Evolutionary conservation across 2,797 vertebrate genomes (phyloP).

Genomic region (Fistularia commersonii): DNA sequence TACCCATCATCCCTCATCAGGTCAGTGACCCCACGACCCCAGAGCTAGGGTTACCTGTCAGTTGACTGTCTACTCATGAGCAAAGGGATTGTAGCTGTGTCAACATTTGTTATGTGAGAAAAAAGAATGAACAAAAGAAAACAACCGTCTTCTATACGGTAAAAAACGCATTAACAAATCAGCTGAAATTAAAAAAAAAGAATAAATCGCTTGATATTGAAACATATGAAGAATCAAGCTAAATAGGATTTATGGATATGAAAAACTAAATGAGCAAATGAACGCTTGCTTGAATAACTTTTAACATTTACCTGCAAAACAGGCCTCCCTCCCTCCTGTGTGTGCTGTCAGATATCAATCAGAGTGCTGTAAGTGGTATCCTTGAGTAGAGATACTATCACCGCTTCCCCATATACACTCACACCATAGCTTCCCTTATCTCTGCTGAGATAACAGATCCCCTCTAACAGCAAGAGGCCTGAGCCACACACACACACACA

Average conservation of each 20-base stretch:
- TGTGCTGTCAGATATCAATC: constrained; percentile 76
- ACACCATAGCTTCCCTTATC: constrained; percentile 79
- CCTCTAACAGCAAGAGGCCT: constrained; percentile 58
- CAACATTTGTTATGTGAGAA: constrained; percentile 58
- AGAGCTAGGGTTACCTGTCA: constrained; percentile 75
- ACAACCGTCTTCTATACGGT: not conserved
- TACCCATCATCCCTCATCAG: constrained; percentile 75
- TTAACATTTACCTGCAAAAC: constrained; percentile 44
- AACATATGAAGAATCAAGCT: not conserved
- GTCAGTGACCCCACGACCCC: constrained; percentile 62
- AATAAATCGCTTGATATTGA: not conserved
- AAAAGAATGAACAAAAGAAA: constrained; percentile 2
- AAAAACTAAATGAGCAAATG: constrained; percentile 53
- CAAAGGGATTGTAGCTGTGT: constrained; percentile 55
- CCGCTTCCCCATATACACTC: constrained; percentile 69
- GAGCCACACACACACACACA: constrained; percentile 34
- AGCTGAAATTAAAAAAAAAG: constrained; percentile 8
- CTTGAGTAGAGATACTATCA: constrained; percentile 80
- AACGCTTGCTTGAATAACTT: constrained; percentile 46
- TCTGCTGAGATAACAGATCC: constrained; percentile 68
- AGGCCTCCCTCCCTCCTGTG: constrained; percentile 31
- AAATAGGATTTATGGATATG: constrained; percentile 11
- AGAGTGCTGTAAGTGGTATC: constrained; percentile 74
- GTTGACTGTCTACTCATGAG: constrained; percentile 65
- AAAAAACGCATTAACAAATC: constrained; percentile 1